Base-by-base conservation (phyloP, 2,888 invertebrate species). In the Aspidiotus rigidus region DNA sequence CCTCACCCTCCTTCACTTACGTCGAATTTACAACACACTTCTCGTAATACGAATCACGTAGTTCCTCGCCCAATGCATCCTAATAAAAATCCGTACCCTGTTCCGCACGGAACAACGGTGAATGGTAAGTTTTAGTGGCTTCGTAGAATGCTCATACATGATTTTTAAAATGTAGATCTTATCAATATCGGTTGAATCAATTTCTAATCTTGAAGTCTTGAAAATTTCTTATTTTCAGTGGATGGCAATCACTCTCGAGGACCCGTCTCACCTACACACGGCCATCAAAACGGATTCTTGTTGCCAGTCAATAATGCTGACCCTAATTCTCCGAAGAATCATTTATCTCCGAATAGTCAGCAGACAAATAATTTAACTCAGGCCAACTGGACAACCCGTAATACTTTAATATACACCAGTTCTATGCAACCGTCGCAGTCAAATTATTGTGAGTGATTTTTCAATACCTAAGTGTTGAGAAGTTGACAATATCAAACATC, bases 331-430 rank as follows among this genome's bases (percentile, higher is more conserved):
- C 66, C 66, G 40, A 44, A 42, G 49, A 66, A 44, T 49, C 66
- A 66, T 44, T 39, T 28, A 11, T 49, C 66, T 66, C 66, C 57
- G 42, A 41, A 55, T 42, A 66, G 59, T 44, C 66, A 66, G 49
- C 57, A 66, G n/a, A 59, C 59, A 66, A 66, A 64, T 53, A 16
- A 40, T 42, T n/a, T 44, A 40, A 67, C 72, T n/a, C 73, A 73
- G 62, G 70, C 72, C 11, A 74, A 73, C 49, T 74, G 74, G 74
- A 72, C 73, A 54, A 73, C 73, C 11, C 17, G 17, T 39, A 93
- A 90, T 79, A 95, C 94, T 40, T 83, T 94, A 70, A 92, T 93
- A 17, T 95, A 95, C 78, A 93, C 93, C 61, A 93, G 93, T 79
- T 91, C 90, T 72, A 88, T 89, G 87, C 88, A 87, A 75, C 87